A percentile compares a stretch with the other conserved stretches of the same genome.
Conservation (phyloP, 2,888 invertebrate species). For the Hirudinaria manillensis region DNA sequence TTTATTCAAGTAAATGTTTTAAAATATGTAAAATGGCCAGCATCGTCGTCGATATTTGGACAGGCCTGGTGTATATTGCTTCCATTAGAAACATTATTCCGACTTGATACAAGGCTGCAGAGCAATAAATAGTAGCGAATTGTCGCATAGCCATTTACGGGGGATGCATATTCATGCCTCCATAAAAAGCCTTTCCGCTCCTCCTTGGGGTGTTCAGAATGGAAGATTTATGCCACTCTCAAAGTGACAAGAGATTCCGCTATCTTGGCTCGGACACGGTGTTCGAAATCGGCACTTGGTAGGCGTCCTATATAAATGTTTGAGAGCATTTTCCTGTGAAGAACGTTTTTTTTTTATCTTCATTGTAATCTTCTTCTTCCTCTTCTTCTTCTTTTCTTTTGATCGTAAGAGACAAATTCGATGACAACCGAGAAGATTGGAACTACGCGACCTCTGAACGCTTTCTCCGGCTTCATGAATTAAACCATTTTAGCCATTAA, state of each 20-base stretch:
- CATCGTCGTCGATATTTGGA: no score
- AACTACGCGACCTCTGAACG: no score
- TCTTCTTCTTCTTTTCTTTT: no score
- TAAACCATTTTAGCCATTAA: no score
- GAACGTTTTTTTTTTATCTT: neutral
- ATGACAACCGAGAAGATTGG: no score
- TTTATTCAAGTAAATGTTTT: neutral
- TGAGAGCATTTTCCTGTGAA: neutral
- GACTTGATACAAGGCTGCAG: neutral
- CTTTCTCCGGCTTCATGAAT: neutral
- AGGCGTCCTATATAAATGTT: no score
- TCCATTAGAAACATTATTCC: neutral
- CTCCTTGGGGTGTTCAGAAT: neutral
- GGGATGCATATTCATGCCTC: slow-evolving; percentile 9
- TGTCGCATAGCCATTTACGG: neutral
- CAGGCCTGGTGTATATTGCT: no score
- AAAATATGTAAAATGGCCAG: no score
- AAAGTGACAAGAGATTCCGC: neutral
- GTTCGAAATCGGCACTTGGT: no score
- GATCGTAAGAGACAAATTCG: no score
- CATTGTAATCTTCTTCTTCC: no score
- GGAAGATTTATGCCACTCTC: neutral
- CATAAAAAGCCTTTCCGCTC: neutral
- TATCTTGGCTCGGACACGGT: neutral
- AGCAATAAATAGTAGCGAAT: neutral